A percentile compares a stretch with the other conserved stretches of the same genome.
phyloP scores from a whole-genome alignment of 2,888 invertebrate species.

The Pycnomerus fuliginosus region DNA sequence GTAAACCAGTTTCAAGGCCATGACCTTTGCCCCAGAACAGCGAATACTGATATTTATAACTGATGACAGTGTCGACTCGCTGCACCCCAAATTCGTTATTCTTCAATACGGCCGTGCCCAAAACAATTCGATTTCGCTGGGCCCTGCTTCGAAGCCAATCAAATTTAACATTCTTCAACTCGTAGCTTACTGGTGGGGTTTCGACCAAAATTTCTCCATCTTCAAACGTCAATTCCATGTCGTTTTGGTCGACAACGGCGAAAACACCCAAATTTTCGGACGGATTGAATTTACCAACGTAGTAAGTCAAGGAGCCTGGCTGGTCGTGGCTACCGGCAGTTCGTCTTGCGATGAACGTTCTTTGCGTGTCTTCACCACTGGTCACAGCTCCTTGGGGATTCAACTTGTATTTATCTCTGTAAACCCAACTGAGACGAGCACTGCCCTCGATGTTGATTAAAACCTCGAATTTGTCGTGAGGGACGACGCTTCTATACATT shows the following conservation, averaged over 20 bases:
- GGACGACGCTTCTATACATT: conserved; percentile 58
- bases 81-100: conserved; percentile 54
- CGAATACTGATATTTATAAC: conserved; percentile 68
- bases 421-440: conserved; percentile 72
- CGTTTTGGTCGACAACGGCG: conserved; percentile 64
- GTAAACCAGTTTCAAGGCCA: conserved; percentile 70
- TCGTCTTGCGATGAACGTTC: conserved; percentile 46
- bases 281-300: conserved; percentile 71
- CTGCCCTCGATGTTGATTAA: conserved; percentile 77
- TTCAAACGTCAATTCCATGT: conserved; percentile 59
- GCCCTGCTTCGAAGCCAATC: conserved; percentile 49
- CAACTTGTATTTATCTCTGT: conserved; percentile 70
- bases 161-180: conserved; percentile 58
- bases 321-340: conserved; percentile 35
- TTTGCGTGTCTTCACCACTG: conserved; percentile 52
- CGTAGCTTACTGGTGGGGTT: conserved; percentile 76
- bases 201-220: conserved; percentile 78
- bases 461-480: conserved; percentile 64
- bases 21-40: conserved; percentile 79
- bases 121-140: conserved; percentile 41
- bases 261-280: conserved; percentile 66
- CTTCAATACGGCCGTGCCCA: conserved; percentile 51
- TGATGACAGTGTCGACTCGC: conserved; percentile 71
- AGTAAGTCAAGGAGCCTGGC: conserved; percentile 55
- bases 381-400: conserved; percentile 68